Evolutionary conservation across 64 coral and sea anemone genomes (phyloP), one percentile per base, ranked within the genome.

Genomic region (Hydrozoanthus tunicans): DNA sequence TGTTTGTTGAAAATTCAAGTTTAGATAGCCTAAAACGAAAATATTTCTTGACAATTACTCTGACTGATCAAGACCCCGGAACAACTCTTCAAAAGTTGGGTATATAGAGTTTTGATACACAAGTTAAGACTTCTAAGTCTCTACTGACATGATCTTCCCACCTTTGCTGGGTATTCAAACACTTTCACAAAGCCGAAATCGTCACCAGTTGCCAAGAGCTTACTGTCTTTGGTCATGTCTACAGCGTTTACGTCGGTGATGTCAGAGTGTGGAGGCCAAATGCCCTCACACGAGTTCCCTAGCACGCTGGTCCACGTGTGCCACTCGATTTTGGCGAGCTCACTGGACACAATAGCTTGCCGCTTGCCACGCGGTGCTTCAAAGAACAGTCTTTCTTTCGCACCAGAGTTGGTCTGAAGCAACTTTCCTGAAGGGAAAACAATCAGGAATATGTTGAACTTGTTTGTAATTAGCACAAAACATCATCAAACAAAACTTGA

Each of bases 141-240:
- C 17, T 43, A 32, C 20, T 80, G 15, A 51, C 80, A 59, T 79
- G 6, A 58, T 63, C 5, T 63, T 6, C 7, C 8, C 13, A 98
- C 96, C 93, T 93, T 94, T 7, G 85, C 96, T 65, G 96, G 96
- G 11, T 92, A 98, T 79, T 98, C 96, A 85, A 98, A 98, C 7
- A 98, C 90, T 72, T 98, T 98, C 51, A 98, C 96, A 92, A 94
- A 98, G 53, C 96, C 96, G 85, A 98, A 98, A 64, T 98, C 96
- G 86, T 98, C 96, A 53, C 96, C 96, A 81, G 96, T 98, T 9
- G 96, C 96, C 70, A 98, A 69, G 8, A 98, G 59, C 24, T 79
- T 90, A 73, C 93, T 98, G 77, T 98, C 96, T 78, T 93, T 98
- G 51, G 96, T 94, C 73, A 92, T 90, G 64, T 98, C 96, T 51